Evolutionary conservation across 2,888 invertebrate genomes (phyloP).

Genomic region (Tenthredo notha): DNA sequence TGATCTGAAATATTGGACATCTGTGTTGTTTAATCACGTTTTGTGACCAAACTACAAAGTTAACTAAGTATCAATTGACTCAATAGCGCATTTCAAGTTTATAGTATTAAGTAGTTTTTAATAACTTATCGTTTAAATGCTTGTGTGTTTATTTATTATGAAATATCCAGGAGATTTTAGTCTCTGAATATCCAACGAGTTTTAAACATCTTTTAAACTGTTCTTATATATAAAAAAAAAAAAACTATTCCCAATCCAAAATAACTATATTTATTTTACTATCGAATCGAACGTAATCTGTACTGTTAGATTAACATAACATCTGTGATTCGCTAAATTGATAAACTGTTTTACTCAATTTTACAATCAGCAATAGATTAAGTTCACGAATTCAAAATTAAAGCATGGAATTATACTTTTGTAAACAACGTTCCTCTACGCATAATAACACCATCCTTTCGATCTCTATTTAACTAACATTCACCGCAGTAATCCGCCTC

Average conservation of each 20-base stretch:
- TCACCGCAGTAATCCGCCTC: conserved; percentile 1
- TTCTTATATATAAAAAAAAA: background rate
- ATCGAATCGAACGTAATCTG: background rate
- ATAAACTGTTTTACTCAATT: background rate
- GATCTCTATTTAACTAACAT: conserved; percentile 8
- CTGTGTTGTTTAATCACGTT: conserved; percentile 52
- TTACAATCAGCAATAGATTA: background rate
- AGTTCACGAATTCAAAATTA: background rate
- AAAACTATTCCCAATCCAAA: background rate
- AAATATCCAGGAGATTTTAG: conserved; percentile 7
- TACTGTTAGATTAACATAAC: background rate
- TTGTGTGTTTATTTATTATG: conserved; percentile 24
- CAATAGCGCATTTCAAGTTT: background rate
- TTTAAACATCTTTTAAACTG: conserved; percentile 25
- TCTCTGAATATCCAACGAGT: conserved; percentile 2
- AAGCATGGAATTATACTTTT: background rate
- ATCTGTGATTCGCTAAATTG: background rate
- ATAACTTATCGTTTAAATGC: conserved; percentile 9
- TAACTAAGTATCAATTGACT: conserved; percentile 7
- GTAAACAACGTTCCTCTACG: background rate
- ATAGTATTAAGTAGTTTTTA: conserved; percentile 20
- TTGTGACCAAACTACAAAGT: conserved; percentile 11
- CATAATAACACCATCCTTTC: background rate
- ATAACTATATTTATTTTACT: background rate
- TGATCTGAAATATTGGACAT: conserved; percentile 70